phyloP scores from a whole-genome alignment of 2,113 vertebrate genomes.

The Sander lucioperca region DNA sequence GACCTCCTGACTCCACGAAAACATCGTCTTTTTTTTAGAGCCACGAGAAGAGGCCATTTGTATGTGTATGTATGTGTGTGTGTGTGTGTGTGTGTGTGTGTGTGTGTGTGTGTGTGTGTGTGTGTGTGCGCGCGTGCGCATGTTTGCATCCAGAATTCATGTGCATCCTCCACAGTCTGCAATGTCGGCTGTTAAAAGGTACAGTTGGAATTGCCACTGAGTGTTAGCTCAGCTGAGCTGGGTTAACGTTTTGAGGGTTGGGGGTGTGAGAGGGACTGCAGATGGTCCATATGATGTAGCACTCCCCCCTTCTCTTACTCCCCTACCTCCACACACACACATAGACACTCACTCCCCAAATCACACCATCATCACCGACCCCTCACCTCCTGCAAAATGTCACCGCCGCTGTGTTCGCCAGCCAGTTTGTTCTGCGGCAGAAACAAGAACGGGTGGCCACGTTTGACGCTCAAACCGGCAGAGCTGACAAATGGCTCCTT shows the following conservation, averaged over 20 bases:
- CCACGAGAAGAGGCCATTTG: neutral
- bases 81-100: neutral
- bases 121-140: constrained; percentile 13
- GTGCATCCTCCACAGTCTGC: neutral
- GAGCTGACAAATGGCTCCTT: neutral
- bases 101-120: constrained; percentile 7
- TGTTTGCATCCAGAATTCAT: neutral
- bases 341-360: neutral
- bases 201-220: neutral
- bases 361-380: constrained; percentile 3
- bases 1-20: constrained; percentile 27
- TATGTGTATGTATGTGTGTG: neutral
- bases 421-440: constrained; percentile 15
- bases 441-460: constrained; percentile 19
- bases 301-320: neutral
- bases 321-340: too few relatives aligned
- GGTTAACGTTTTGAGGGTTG: constrained; percentile 24
- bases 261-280: constrained; percentile 37
- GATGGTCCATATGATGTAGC: constrained; percentile 36
- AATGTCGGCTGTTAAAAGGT: neutral
- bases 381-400: constrained; percentile 41
- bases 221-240: neutral
- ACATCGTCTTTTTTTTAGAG: neutral
- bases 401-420: neutral
- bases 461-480: constrained; percentile 12